Evolutionary conservation across 2,113 vertebrate genomes (phyloP).

Genomic region (Atrichornis clamosus): DNA sequence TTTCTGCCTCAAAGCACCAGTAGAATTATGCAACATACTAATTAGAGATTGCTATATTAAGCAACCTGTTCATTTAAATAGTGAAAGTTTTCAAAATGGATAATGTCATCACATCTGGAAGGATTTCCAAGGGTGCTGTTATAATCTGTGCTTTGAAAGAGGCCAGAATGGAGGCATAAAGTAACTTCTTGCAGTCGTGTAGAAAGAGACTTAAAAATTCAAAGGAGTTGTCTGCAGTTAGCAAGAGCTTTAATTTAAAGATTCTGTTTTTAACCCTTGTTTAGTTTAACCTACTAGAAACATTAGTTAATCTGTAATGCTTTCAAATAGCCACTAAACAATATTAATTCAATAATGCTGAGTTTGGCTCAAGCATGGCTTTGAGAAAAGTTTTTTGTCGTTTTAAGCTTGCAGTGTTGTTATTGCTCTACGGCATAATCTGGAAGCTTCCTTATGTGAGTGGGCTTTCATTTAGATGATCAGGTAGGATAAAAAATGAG

Average conservation of each 20-base stretch:
- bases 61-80: neutral
- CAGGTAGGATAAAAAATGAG: neutral
- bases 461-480: neutral
- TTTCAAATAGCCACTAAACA: neutral
- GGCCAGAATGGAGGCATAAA: neutral
- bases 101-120: neutral
- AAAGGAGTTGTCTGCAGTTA: neutral
- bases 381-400: neutral
- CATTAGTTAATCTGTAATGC: neutral
- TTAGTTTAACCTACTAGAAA: neutral
- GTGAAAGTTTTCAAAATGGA: neutral
- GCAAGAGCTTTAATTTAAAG: neutral
- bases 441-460: neutral
- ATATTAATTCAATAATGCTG: neutral
- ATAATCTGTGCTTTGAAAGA: neutral
- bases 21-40: neutral
- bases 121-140: neutral
- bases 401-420: neutral
- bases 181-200: neutral
- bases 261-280: neutral
- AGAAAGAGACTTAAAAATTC: neutral
- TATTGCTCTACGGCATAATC: neutral
- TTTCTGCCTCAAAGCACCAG: constrained; percentile 7
- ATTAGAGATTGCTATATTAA: neutral
- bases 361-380: neutral